Percentiles rank a stretch among this genome's conserved stretches.
Evolutionary conservation across 2,797 vertebrate genomes (phyloP).

Genomic region (Paguma larvata): DNA sequence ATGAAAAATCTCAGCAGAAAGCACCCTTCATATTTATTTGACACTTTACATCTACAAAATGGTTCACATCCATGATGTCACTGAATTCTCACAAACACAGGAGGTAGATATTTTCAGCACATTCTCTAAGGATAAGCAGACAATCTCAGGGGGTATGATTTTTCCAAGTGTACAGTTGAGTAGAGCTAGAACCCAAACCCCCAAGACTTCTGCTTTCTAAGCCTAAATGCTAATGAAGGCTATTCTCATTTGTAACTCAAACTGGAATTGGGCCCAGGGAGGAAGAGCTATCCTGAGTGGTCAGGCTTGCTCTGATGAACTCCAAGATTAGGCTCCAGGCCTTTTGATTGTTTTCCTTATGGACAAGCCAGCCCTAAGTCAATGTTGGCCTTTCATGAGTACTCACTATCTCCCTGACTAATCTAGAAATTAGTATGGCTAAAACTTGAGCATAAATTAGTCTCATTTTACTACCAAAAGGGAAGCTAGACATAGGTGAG

Average conservation of each 20-base stretch:
- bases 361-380: not conserved
- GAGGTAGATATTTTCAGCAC: not conserved
- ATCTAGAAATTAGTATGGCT: not conserved
- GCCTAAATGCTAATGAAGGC: not conserved
- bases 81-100: not conserved
- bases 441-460: not conserved
- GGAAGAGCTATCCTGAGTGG: not conserved
- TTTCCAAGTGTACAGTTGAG: not conserved
- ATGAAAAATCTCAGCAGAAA: not conserved
- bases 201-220: not conserved
- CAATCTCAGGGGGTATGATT: not conserved
- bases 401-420: not conserved
- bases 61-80: not conserved
- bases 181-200: not conserved
- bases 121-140: not conserved
- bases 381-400: not conserved
- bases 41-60: not conserved
- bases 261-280: not conserved
- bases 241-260: not conserved
- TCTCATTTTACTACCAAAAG: not conserved
- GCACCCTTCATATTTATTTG: not conserved
- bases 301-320: not conserved
- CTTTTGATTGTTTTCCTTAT: not conserved
- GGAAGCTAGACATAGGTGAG: not conserved
- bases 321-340: not conserved